Conservation (phyloP, 2,888 invertebrate genomes). For the Choristoneura rosaceana region DNA sequence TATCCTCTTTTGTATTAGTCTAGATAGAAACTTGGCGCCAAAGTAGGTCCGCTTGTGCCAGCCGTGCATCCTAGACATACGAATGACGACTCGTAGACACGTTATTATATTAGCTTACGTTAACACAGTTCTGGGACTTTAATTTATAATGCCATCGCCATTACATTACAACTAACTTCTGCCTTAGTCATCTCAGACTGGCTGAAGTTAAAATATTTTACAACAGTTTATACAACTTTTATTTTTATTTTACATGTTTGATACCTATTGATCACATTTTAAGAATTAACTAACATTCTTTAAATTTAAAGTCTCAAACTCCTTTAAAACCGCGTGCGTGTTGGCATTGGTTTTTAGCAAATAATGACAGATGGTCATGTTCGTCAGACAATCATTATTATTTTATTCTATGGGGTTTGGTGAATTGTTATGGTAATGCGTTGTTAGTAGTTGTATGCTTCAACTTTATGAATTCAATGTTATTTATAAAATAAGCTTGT, state of each 20-base stretch:
- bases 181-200: background rate
- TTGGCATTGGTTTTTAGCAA: conserved; percentile 16
- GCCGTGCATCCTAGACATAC: background rate
- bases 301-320: conserved; percentile 22
- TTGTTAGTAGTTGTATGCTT: background rate
- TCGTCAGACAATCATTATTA: conserved; percentile 27
- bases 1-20: background rate
- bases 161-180: background rate
- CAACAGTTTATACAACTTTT: background rate
- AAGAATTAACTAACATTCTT: background rate
- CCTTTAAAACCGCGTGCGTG: background rate
- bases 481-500: conserved; percentile 2
- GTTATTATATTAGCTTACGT: conserved; percentile 3
- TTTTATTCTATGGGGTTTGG: conserved; percentile 8
- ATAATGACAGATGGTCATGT: conserved; percentile 22
- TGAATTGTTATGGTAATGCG: conserved; percentile 15
- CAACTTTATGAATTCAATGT: background rate
- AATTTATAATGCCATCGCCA: background rate
- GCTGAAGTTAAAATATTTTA: background rate
- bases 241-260: background rate
- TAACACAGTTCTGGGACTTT: conserved; percentile 14
- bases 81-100: conserved; percentile 1
- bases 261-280: background rate
- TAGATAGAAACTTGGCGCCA: background rate
- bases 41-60: background rate